Evolutionary conservation across 2,113 vertebrate genomes (phyloP).

Genomic region (Columbina picui): DNA sequence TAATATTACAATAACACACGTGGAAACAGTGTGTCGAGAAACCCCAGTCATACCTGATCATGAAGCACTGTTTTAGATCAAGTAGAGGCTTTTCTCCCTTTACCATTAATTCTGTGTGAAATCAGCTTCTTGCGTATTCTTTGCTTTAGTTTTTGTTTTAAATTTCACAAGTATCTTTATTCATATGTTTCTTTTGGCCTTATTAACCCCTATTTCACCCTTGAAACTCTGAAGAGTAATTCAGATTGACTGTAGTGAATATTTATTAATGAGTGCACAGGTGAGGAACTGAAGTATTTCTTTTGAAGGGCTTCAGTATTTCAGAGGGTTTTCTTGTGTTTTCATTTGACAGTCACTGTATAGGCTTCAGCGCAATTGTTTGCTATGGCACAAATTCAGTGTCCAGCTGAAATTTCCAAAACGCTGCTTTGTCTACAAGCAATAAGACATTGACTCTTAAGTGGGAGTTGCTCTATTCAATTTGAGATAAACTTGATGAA

Average conservation of each 20-base stretch:
- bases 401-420: neutral
- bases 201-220: neutral
- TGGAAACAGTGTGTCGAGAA: neutral
- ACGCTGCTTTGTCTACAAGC: neutral
- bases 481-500: neutral
- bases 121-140: neutral
- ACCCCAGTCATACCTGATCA: neutral
- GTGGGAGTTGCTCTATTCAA: neutral
- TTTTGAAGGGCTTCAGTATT: neutral
- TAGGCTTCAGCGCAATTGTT: neutral
- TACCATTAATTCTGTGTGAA: neutral
- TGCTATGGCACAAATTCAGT: neutral
- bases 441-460: neutral
- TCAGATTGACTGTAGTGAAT: neutral
- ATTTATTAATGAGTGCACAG: neutral
- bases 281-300: neutral
- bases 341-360: neutral
- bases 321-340: neutral
- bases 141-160: neutral
- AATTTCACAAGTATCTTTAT: neutral
- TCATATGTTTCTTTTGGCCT: neutral
- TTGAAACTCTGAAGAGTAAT: conserved; percentile 3
- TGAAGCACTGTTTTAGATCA: neutral
- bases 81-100: neutral
- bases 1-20: neutral